phyloP scores from a whole-genome alignment of 2,888 invertebrate genomes.

The Cheilosia urbana region DNA sequence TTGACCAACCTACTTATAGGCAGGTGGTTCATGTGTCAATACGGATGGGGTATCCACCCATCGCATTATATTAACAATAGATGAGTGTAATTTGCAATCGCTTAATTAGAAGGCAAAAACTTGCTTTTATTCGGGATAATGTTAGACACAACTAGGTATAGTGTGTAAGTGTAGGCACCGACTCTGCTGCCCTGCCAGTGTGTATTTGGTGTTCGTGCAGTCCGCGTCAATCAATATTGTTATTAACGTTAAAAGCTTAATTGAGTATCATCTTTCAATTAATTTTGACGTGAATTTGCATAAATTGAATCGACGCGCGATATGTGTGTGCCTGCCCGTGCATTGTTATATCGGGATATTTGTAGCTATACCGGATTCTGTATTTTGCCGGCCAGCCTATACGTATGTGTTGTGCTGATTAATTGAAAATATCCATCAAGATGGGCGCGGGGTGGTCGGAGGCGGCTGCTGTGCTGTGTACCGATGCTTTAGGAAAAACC shows the following conservation, averaged over 20 bases:
- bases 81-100: conserved; percentile 55
- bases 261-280: conserved; percentile 75
- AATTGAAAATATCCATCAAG: conserved; percentile 71
- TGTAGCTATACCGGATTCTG: neutral
- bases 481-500: neutral
- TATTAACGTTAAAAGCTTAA: conserved; percentile 71
- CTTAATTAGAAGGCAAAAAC: conserved; percentile 47
- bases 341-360: conserved; percentile 26
- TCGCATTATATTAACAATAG: conserved; percentile 31
- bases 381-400: conserved; percentile 8
- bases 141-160: neutral
- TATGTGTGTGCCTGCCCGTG: conserved; percentile 5
- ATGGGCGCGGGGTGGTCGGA: neutral
- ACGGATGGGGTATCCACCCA: neutral
- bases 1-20: conserved; percentile 1
- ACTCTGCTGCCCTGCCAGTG: neutral
- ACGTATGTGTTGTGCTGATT: conserved; percentile 37
- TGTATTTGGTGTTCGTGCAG: neutral
- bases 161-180: neutral
- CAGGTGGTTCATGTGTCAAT: conserved; percentile 17
- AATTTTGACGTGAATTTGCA: conserved; percentile 72
- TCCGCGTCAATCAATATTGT: conserved; percentile 61
- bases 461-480: neutral
- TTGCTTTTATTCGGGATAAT: neutral
- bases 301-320: conserved; percentile 48